Evolutionary conservation across 2,113 vertebrate genomes (phyloP), one percentile per base, ranked within the genome.

Genomic region (Marmota monax): DNA sequence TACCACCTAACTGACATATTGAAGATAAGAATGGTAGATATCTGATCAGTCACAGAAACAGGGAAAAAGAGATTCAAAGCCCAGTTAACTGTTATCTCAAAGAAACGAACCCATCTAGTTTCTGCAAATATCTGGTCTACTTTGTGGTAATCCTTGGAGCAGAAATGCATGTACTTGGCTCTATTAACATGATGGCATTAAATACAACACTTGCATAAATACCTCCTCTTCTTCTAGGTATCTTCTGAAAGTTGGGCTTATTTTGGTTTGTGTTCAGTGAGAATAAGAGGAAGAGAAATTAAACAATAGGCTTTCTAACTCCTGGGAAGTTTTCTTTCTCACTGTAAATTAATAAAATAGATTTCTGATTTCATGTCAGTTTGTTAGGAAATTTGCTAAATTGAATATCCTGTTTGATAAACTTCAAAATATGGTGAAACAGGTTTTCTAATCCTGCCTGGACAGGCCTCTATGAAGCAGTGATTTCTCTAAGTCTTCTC

Each of bases 281-380:
- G 32, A 78, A 74, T 39, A 5, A 87, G 39, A 78, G 37, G 73
- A 93, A 89, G 74, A 78, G 74, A 85, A 80, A 51, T 69, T 45
- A 72, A 92, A 88, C 3, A 77, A 67, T 37, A 42, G 25, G 8
- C 20, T 63, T 70, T 27, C 22, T 17, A 9, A 65, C 58, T 65
- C 61, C n/a, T 51, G 29, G 90, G 90, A 72, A 42, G 17, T 48
- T 90, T 93, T 91, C 29, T 82, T 91, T 92, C 63, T 95, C 61
- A 88, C n/a, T 77, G 32, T 89, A 61, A 95, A 89, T 67, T 51
- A 83, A 94, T 48, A 92, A 88, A 84, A 20, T 34, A 72, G 14
- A 23, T 65, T 79, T 86, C 84, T 96, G 74, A 23, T 80, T 92
- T 80, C 93, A 53, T 25, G 29, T 42, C 27, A 39, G 4, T 72